These are phyloP conservation scores for Phlogophora meticulosa DNA, from an alignment of 2,888 invertebrate species.

Conservation along the genomic window DNA sequence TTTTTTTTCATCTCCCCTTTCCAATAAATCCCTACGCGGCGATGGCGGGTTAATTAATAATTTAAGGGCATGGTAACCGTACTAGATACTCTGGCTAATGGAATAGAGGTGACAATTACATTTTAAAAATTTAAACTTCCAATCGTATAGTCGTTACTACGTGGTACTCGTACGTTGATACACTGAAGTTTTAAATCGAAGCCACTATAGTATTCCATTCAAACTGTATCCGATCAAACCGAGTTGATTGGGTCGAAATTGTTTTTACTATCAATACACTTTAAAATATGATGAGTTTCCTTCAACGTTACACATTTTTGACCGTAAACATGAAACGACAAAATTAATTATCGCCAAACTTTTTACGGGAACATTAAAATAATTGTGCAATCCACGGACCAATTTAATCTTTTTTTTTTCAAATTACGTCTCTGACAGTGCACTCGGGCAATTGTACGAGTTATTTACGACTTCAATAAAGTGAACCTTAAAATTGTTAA, in stretches of 20 bases:
- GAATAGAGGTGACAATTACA: slow-evolving; percentile 72
- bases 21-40: slow-evolving; percentile 83
- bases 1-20: slow-evolving; percentile 83
- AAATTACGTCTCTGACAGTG: slow-evolving; percentile 82
- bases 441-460: slow-evolving; percentile 81
- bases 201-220: slow-evolving; percentile 50
- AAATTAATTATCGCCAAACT: slow-evolving; percentile 32
- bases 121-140: slow-evolving; percentile 55
- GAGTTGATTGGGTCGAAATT: slow-evolving; percentile 43
- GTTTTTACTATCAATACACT: slow-evolving; percentile 18
- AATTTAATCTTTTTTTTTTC: slow-evolving; percentile 75
- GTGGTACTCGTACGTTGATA: slow-evolving; percentile 13
- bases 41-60: slow-evolving; percentile 88
- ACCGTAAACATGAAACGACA: slow-evolving; percentile 14
- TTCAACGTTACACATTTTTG: slow-evolving; percentile 13
- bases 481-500: slow-evolving; percentile 91
- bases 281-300: slow-evolving; percentile 24
- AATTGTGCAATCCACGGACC: slow-evolving; percentile 62
- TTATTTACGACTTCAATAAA: slow-evolving; percentile 91
- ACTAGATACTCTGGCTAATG: slow-evolving; percentile 68
- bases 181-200: slow-evolving; percentile 42
- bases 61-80: slow-evolving; percentile 77
- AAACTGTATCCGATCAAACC: slow-evolving; percentile 29
- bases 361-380: slow-evolving; percentile 57
- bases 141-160: slow-evolving; percentile 32